Base-by-base conservation (phyloP, 2,113 vertebrate genomes). In the Muntiacus reevesi region DNA sequence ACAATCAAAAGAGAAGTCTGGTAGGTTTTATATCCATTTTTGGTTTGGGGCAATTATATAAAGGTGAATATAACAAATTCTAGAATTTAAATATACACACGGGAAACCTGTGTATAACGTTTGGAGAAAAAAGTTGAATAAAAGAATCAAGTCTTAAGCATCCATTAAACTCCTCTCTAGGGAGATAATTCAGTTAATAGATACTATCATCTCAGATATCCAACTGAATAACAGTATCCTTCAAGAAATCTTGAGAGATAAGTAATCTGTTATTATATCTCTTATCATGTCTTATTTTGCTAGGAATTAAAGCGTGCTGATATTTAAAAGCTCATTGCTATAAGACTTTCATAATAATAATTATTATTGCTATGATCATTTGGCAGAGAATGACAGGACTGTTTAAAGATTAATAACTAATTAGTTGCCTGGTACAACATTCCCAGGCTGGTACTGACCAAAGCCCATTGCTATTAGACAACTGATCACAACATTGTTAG, bases 271-370 rank as follows among this genome's bases (percentile, higher is more conserved):
- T 79, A 47, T 47, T 54, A 62, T 16, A 50, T 43, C 21, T 40
- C 27, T 71, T 50, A 54, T 36, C 25, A 57, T 2, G 47, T 92
- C 19, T 52, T 86, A 55, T 94, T 97, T 92, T 95, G 12, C 30
- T 79, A 36, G 52, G 40, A 94, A 82, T 97, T 92, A 83, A 6
- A 93, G 45, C 27, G 9, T 40, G 16, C 27, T 84, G 50, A 92
- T 88, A 71, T 94, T 85, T 45, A 60, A 91, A 92, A 96, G 28
- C 30, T 89, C 52, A 64, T 13, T 93, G 16, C 50, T 54, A 27
- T 6, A 94, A 93, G 47, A 76, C n/a, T 89, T 93, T 28, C 33
- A 8, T 87, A 98, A 93, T 89, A 92, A 91, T 86, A 81, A 89
- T 50, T 62, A 45, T 54, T 76, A 50, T 62, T 84, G 74, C 6